Evolutionary conservation across 2,888 invertebrate species (phyloP).

Genomic region (Liodrosophila aerea): DNA sequence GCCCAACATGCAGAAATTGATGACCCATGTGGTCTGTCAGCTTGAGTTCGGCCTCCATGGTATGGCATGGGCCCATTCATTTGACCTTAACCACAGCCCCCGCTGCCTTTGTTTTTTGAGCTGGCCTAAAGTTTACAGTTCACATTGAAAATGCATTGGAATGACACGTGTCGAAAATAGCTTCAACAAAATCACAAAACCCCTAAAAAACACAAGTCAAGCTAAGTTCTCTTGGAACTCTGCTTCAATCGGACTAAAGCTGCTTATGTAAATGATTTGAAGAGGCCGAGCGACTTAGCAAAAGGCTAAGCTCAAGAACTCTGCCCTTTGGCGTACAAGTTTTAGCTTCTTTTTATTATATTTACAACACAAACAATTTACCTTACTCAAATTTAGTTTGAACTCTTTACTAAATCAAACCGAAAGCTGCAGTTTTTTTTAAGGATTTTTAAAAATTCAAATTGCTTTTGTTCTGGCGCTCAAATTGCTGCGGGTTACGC

Average conservation of each 20-base stretch:
- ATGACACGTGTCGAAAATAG: conserved; percentile 36
- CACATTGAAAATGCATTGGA: conserved; percentile 15
- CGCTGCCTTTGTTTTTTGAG: neutral
- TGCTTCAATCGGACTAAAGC: conserved; percentile 48
- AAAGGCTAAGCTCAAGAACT: conserved; percentile 2
- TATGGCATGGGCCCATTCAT: conserved; percentile 9
- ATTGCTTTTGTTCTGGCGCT: too few species aligned
- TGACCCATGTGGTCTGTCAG: conserved; percentile 70
- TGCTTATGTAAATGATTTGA: conserved; percentile 68
- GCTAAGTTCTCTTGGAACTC: conserved; percentile 16
- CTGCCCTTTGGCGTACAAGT: too few species aligned
- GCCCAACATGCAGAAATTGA: conserved; percentile 50
- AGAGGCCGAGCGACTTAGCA: conserved; percentile 30
- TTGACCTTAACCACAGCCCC: conserved; percentile 2
- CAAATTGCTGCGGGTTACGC: too few species aligned
- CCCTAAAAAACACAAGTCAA: conserved; percentile 18
- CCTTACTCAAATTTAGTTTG: neutral
- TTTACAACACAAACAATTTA: neutral
- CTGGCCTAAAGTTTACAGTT: conserved; percentile 1
- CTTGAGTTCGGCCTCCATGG: too few species aligned
- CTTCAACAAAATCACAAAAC: conserved; percentile 15
- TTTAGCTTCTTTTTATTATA: too few species aligned
- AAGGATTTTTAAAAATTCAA: too few species aligned
- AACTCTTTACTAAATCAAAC: neutral
- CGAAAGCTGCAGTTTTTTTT: too few species aligned